Conservation (phyloP, 2,888 invertebrate genomes). For the Chrysina gloriosa region DNA sequence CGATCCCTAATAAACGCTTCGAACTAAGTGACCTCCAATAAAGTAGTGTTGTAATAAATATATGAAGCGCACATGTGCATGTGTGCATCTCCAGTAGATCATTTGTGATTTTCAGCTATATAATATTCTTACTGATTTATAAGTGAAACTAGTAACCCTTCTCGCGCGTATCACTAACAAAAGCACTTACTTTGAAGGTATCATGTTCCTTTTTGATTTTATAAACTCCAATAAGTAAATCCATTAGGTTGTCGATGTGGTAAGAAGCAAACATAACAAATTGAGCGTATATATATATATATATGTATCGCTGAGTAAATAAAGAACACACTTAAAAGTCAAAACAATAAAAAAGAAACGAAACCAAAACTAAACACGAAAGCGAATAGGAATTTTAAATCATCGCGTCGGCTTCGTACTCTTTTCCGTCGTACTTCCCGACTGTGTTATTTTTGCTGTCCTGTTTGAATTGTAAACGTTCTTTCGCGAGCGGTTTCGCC, state of each 20-base stretch:
- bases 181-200: conserved; percentile 28
- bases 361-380: conserved; percentile 41
- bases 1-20: conserved; percentile 28
- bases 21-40: conserved; percentile 31
- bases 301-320: conserved; percentile 11
- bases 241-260: conserved; percentile 32
- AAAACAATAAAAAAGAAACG: conserved; percentile 37
- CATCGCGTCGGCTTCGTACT: conserved; percentile 38
- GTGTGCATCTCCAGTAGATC: neutral
- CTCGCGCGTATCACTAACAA: conserved; percentile 4
- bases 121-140: neutral
- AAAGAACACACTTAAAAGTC: conserved; percentile 27
- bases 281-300: conserved; percentile 18
- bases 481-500: conserved; percentile 45
- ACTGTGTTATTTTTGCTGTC: conserved; percentile 18
- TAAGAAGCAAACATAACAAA: conserved; percentile 37
- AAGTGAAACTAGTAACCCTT: neutral
- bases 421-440: conserved; percentile 11
- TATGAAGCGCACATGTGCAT: neutral
- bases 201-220: conserved; percentile 31
- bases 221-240: conserved; percentile 39
- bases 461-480: conserved; percentile 23
- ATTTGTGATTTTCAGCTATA: conserved; percentile 1
- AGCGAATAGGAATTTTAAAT: conserved; percentile 41
- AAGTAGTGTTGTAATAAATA: neutral